Base-by-base conservation (phyloP, 2,797 vertebrate species). In the Valencia hispanica region DNA sequence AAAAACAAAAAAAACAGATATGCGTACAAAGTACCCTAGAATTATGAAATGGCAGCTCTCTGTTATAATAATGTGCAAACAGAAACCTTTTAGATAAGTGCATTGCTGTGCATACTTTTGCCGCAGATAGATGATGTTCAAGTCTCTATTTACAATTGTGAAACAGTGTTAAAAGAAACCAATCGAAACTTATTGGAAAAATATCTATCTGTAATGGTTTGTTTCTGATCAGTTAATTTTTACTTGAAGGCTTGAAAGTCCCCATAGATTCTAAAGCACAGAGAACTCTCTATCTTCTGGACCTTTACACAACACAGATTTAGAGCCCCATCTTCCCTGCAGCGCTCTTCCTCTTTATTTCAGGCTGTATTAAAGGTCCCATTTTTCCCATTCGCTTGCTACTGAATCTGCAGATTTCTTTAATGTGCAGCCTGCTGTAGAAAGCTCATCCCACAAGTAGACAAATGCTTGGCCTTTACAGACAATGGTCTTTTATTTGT, bases 401-500 rank as follows among this genome's bases (percentile, higher is more conserved):
- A 73, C 79, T 88, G 90, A 91, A 87, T 91, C 74, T 85, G 85
- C 77, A 87, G 68, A 75, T 83, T 80, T 85, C 79, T 79, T 84
- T 91, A 90, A 83, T 92, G 82, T 75, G 85, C 61, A 45, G 68
- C 78, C 81, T 83, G 79, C 81, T 79, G 68, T 79, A 79, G 34
- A 36, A 36, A 9, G 32, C 84, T 86, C 83, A 87, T 87, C 71
- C 82, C 82, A 89, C 86, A 68, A 53, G 84, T 83, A 88, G 80
- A 77, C 18, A 63, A 89, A 93, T 86, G 78, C 76, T 87, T 93
- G 87, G 81, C 89, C 86, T 93, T 90, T 87, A 79, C 68, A 87
- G 74, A 92, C 89, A 94, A 92, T 84, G 82, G 91, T 77, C 80
- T 87, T 88, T 91, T 90, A 90, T 84, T 91, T 89, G 73, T 80